Conservation (phyloP, 2,113 vertebrate genomes). For the Cyprinodon tularosa region DNA sequence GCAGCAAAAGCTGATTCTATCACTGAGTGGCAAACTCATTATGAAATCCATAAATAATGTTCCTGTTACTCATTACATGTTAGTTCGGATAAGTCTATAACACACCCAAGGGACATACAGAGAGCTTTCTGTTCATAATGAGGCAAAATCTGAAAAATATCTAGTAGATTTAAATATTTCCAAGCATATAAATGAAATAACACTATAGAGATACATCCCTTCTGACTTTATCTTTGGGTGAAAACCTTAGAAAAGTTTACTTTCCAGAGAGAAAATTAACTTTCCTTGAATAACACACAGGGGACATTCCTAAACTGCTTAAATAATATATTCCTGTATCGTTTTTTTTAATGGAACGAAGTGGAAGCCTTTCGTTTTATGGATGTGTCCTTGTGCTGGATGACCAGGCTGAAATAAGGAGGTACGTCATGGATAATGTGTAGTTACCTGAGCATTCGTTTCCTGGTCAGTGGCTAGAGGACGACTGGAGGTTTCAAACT, state of each 20-base stretch:
- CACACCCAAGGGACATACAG: background rate
- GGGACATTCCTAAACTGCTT: background rate
- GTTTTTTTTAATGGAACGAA: background rate
- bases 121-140: background rate
- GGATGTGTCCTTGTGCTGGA: background rate
- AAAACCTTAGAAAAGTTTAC: background rate
- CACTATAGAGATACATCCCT: background rate
- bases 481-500: slow-evolving; percentile 18
- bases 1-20: background rate
- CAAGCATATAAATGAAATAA: no score
- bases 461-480: slow-evolving; percentile 14
- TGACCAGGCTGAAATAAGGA: background rate
- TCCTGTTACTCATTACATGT: background rate
- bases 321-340: background rate
- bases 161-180: background rate
- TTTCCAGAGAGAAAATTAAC: background rate
- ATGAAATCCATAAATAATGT: background rate
- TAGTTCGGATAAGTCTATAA: background rate
- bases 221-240: background rate
- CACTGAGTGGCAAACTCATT: background rate
- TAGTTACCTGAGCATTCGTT: slow-evolving; percentile 16
- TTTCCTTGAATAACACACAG: background rate
- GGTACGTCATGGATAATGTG: background rate
- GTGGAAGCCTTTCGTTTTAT: background rate
- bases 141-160: background rate